Percentiles rank a stretch among this genome's conserved stretches.
phyloP scores from a whole-genome alignment of 2,113 vertebrate species.

The Porphyrio hochstetteri region DNA sequence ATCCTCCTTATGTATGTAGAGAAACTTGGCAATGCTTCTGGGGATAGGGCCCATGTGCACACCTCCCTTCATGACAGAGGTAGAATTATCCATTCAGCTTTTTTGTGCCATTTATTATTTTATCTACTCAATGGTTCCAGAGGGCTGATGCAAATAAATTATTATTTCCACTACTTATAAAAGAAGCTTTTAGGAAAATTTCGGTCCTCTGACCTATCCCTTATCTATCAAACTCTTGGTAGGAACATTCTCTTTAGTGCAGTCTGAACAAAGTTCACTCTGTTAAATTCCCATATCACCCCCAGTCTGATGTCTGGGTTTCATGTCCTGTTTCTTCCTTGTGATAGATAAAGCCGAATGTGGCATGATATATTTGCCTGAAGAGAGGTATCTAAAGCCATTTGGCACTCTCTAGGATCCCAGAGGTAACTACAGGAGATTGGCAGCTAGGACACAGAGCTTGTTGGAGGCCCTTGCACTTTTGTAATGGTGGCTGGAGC shows the following conservation, averaged over 20 bases:
- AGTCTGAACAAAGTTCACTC: background rate
- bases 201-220: background rate
- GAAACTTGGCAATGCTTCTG: background rate
- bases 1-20: accelerated
- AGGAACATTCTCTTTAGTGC: background rate
- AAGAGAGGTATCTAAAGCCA: background rate
- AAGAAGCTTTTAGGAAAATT: background rate
- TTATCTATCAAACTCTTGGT: background rate
- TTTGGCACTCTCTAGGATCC: background rate
- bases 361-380: background rate
- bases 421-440: accelerated
- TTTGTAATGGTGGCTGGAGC: background rate
- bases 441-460: background rate
- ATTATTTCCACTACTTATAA: background rate
- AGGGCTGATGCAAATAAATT: background rate
- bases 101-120: background rate
- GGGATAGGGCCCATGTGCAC: background rate
- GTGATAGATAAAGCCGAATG: background rate
- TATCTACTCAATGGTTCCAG: background rate
- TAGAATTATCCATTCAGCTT: background rate
- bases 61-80: background rate
- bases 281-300: background rate
- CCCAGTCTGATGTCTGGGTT: background rate
- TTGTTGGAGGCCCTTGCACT: background rate
- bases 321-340: background rate